A percentile compares a stretch with the other conserved stretches of the same genome.
These are phyloP conservation scores for Drosophila fulvimacula DNA, from an alignment of 2,888 invertebrate genomes.

Conservation along the genomic window DNA sequence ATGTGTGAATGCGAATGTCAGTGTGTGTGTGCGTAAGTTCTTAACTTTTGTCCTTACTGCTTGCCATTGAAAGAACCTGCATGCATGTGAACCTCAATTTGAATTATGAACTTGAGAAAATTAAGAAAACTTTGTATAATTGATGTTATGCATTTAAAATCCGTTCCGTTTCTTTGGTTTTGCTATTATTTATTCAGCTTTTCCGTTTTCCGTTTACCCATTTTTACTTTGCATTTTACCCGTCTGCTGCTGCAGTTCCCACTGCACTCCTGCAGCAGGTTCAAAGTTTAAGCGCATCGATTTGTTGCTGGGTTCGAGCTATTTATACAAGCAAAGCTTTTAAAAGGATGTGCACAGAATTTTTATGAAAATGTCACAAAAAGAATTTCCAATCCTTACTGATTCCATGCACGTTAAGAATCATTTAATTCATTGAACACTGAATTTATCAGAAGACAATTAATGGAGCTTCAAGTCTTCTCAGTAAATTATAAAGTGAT, in stretches of 20 bases:
- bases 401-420: not conserved
- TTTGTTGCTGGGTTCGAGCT: conserved; percentile 12
- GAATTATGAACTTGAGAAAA: conserved; percentile 69
- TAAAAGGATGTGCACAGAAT: not conserved
- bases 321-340: not conserved
- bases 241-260: not conserved
- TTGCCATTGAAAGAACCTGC: conserved; percentile 43
- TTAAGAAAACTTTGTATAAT: conserved; percentile 76
- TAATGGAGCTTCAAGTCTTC: too few species aligned
- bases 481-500: too few species aligned
- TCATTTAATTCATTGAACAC: not conserved
- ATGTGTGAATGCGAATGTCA: not conserved
- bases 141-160: conserved; percentile 73
- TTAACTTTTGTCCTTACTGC: conserved; percentile 43
- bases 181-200: not conserved
- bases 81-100: conserved; percentile 56
- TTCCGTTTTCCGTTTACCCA: conserved; percentile 2
- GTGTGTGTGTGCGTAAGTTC: conserved; percentile 13
- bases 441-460: not conserved
- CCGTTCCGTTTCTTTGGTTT: conserved; percentile 36
- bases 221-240: conserved; percentile 9
- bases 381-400: not conserved
- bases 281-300: conserved; percentile 14
- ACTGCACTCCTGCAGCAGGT: not conserved
- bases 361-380: not conserved